Evolutionary conservation across 1,140 invertebrate species (phyloP), one percentile per base, ranked within the genome.

Genomic region (Drosophila kepulauana): DNA sequence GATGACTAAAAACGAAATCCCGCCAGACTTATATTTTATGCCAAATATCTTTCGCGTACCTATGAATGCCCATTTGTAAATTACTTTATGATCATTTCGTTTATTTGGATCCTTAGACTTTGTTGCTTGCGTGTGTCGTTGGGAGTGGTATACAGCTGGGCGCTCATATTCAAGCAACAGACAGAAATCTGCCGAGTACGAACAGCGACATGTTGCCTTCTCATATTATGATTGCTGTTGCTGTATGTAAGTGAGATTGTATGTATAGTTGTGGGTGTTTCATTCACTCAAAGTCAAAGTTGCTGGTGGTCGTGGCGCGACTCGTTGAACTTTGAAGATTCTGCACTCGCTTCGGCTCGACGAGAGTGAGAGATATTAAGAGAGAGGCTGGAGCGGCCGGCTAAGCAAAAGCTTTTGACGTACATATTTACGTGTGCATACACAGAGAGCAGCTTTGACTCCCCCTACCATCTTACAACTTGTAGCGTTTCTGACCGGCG

Each of bases 61-160:
- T 68, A 79, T 86, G 82, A 79, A 72, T 79, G 76, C 79, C 79
- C 81, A 79, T 87, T 87, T 78, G 59, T 80, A 88, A 88, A 88
- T 87, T 88, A 88, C 84, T 88, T 82, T 84, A 88, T 80, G 20
- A 25, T 25, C 20, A 25, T 25, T 25, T 4, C 20, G 3, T 25
- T 25, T 25, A 25, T 25, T 25, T 25, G 20, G 20, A 25, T 25
- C 20, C 20, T 25, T 25, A 25, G 20, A 88, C 79, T 82, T 82
- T 84, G 84, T 80, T 38, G 16, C 10, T n/a, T 33, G 54, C 8
- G 5, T 38, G 6, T 5, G 25, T 46, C 45, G 41, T 11, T 51
- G 48, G 59, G 45, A 64, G 10, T 70, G 63, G 8, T 77, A 69
- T 89, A 85, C 85, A 89, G 85, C 81, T 88, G 84, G 84, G 84